Evolutionary conservation across 2,113 vertebrate species (phyloP).

Genomic region (Aptenodytes forsteri): DNA sequence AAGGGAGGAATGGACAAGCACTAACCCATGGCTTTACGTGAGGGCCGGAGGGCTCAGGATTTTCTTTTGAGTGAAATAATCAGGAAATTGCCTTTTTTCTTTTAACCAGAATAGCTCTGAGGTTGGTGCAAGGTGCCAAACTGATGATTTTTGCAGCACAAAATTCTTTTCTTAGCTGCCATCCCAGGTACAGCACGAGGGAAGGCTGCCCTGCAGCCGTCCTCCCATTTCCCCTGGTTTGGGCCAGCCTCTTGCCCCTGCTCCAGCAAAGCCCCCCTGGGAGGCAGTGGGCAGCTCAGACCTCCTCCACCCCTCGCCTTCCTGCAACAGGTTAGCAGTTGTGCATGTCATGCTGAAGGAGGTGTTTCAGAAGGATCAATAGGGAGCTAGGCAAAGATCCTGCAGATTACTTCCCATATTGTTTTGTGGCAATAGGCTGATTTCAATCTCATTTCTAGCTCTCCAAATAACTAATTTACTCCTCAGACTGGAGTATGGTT

Average conservation of each 20-base stretch:
- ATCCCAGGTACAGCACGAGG: neutral
- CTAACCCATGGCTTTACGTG: constrained; percentile 1
- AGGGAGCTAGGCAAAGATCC: neutral
- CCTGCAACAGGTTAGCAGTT: neutral
- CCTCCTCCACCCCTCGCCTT: neutral
- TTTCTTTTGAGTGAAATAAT: constrained; percentile 15
- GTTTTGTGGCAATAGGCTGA: neutral
- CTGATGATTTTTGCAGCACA: neutral
- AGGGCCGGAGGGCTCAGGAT: neutral
- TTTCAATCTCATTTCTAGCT: neutral
- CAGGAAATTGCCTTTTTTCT: neutral
- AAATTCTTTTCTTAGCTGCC: neutral
- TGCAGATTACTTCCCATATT: neutral
- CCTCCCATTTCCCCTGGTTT: neutral
- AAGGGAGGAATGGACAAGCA: constrained; percentile 45
- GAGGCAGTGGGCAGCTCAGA: neutral
- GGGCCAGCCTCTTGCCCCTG: neutral
- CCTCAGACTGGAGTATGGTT: neutral
- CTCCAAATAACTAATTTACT: neutral
- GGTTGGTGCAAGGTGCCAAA: neutral
- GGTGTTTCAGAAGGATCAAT: neutral
- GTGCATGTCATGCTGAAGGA: neutral
- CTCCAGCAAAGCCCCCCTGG: neutral
- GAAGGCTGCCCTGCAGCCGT: neutral
- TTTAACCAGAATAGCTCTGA: neutral